phyloP scores from a whole-genome alignment of 2,888 invertebrate genomes.

The Dasypogon diadema region DNA sequence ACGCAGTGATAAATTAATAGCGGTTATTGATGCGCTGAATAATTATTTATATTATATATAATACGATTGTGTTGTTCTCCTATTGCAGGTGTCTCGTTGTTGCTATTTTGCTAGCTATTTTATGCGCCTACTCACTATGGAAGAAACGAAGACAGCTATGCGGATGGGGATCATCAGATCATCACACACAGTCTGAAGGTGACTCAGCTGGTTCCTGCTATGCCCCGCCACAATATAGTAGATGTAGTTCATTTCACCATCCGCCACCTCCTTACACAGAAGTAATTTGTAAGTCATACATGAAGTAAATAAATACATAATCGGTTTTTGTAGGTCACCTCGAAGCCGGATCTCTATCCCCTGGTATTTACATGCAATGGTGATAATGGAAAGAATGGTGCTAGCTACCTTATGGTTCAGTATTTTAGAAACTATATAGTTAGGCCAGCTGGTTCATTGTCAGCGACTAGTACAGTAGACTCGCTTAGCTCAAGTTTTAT shows the following conservation, averaged over 20 bases:
- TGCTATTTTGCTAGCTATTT: constrained; percentile 76
- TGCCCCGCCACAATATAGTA: constrained; percentile 85
- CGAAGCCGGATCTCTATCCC: constrained; percentile 88
- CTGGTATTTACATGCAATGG: constrained; percentile 84
- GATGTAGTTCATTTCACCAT: constrained; percentile 86
- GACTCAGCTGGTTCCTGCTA: constrained; percentile 85
- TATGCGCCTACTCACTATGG: constrained; percentile 78
- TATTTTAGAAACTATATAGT: constrained; percentile 85
- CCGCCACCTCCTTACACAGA: constrained; percentile 88
- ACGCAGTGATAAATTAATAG: too few species aligned
- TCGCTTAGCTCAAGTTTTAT: constrained; percentile 89
- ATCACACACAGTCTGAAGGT: constrained; percentile 75
- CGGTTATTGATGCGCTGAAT: too few species aligned
- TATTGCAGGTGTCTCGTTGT: constrained; percentile 75
- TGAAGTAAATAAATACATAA: neutral
- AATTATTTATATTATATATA: too few species aligned
- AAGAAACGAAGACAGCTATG: constrained; percentile 70
- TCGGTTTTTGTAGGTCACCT: constrained; percentile 75
- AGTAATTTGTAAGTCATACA: constrained; percentile 69
- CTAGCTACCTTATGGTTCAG: constrained; percentile 86
- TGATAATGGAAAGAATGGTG: constrained; percentile 77
- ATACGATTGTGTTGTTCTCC: constrained; percentile 44
- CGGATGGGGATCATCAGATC: constrained; percentile 71
- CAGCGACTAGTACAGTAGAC: constrained; percentile 87
- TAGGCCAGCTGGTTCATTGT: constrained; percentile 80